A percentile compares a stretch with the other conserved stretches of the same genome.
These are phyloP conservation scores for Sebastes nivosus DNA, from an alignment of 2,797 vertebrate species.

Conservation along the genomic window DNA sequence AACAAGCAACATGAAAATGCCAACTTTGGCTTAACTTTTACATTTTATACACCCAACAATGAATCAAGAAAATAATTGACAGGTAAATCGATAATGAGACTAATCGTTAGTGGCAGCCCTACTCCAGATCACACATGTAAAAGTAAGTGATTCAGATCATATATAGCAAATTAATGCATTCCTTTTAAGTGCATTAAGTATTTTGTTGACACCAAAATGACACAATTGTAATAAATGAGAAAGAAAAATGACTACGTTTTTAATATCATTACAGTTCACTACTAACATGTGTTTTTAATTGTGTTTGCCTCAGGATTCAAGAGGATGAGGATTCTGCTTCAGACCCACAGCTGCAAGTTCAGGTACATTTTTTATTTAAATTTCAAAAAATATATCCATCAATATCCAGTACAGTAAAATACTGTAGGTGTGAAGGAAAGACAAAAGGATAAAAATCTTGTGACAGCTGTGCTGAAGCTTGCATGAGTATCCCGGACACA, in stretches of 20 bases:
- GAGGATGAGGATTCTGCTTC: slow-evolving; percentile 19
- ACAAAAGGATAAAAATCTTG: neutral
- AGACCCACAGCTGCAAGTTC: neutral
- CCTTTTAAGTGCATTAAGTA: neutral
- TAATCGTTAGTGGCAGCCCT: neutral
- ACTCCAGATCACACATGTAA: neutral
- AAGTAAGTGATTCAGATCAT: neutral
- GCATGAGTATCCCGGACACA: neutral
- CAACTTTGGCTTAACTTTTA: neutral
- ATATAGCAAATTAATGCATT: neutral
- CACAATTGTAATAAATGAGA: neutral
- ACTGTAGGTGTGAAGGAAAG: neutral
- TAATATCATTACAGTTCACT: neutral
- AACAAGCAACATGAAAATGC: neutral
- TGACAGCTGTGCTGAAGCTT: neutral
- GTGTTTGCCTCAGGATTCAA: slow-evolving; percentile 23
- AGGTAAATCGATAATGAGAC: neutral
- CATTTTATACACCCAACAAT: neutral
- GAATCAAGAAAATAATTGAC: neutral
- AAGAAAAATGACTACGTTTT: neutral
- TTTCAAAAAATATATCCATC: neutral
- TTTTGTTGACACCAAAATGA: neutral
- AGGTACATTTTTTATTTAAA: slow-evolving; percentile 10
- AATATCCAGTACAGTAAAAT: neutral
- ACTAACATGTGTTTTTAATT: neutral